These are phyloP conservation scores for Linyphia triangularis DNA, from an alignment of 2,888 invertebrate genomes.

Conservation along the genomic window DNA sequence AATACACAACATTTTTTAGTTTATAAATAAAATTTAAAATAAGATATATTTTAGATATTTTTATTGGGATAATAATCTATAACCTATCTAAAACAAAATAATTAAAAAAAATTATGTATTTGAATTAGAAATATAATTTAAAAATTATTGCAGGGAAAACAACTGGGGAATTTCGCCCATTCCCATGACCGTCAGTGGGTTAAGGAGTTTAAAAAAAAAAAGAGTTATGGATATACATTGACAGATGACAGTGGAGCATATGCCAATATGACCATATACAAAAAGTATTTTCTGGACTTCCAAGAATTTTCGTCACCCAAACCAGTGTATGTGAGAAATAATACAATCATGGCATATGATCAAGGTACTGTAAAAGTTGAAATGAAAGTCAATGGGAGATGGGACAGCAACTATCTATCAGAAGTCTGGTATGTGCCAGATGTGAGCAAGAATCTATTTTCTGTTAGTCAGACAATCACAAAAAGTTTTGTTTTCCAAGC, in stretches of 20 bases:
- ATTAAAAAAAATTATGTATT: too few species aligned
- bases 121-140: too few species aligned
- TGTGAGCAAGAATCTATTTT: slow-evolving; percentile 39
- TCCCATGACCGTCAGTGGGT: too few species aligned
- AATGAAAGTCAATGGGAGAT: background rate
- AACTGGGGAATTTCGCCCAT: too few species aligned
- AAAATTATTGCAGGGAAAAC: too few species aligned
- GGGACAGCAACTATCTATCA: background rate
- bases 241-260: background rate
- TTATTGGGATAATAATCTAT: too few species aligned
- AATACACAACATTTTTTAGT: too few species aligned
- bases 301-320: background rate
- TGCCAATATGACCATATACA: too few species aligned
- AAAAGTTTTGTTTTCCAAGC: too few species aligned
- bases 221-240: background rate
- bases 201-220: background rate
- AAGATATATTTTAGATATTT: too few species aligned
- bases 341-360: background rate
- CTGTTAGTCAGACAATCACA: background rate
- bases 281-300: background rate
- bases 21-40: too few species aligned
- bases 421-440: background rate
- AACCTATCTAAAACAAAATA: too few species aligned
- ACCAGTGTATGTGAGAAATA: background rate
- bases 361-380: background rate